A percentile compares a stretch with the other conserved stretches of the same genome.
Evolutionary conservation across 2,113 vertebrate genomes (phyloP).

Genomic region (Turnix velox): DNA sequence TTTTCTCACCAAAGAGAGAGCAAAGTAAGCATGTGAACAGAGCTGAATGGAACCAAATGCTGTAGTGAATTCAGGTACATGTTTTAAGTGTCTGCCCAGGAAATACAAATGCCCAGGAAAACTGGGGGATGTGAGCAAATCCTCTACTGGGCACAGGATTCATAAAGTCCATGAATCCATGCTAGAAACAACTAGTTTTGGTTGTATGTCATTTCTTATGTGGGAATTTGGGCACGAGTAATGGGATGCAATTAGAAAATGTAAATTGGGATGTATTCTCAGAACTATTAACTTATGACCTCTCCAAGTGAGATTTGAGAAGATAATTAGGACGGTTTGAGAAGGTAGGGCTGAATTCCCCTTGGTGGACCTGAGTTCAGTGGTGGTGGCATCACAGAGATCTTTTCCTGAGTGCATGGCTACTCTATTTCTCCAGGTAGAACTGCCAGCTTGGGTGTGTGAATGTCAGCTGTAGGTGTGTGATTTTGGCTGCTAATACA

Average conservation of each 20-base stretch:
- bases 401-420: background rate
- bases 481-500: background rate
- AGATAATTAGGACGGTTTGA: background rate
- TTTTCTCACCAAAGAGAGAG: background rate
- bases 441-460: background rate
- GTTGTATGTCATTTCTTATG: background rate
- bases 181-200: background rate
- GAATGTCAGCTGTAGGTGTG: background rate
- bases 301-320: background rate
- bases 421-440: background rate
- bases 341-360: background rate
- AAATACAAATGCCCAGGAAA: background rate
- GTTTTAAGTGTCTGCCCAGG: background rate
- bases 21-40: background rate
- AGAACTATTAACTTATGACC: background rate
- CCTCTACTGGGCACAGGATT: background rate
- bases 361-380: background rate
- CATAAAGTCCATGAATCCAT: background rate
- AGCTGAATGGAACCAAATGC: background rate
- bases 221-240: background rate
- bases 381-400: background rate
- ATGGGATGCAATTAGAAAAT: background rate
- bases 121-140: background rate
- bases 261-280: background rate
- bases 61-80: accelerated